Evolutionary conservation across 2,113 vertebrate species (phyloP), one percentile per base, ranked within the genome.

Genomic region (Notarius lentiginosus): DNA sequence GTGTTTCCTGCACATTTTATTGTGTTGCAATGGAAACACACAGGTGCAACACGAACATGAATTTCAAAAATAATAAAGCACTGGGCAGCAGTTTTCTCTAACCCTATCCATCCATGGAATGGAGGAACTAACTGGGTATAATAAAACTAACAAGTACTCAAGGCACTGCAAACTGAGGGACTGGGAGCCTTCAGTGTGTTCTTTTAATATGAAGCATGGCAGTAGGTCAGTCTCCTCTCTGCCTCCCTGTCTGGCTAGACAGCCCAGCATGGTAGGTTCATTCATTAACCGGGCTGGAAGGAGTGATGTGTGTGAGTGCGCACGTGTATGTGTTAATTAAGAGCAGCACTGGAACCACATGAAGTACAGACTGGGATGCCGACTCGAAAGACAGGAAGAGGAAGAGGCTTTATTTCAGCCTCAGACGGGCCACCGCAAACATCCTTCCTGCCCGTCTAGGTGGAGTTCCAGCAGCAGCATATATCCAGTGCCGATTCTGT

Each of bases 321-420:
- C 22, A 60, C 1, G 18, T 47, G 58, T 27, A 63, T 34, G 82
- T 56, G 68, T 83, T 90, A 89, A 90, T 87, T 87, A 87, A 68
- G 82, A 73, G 41, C 79, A 83, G 80, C 47, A 47, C 63, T 87
- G 79, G 88, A 89, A 89, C 88, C 89, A 89, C 85, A 90, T 88
- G 60, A 91, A 90, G 81, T 41, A 79, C 17, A 79, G 89, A 88
- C 90, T 91, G 88, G 89, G 89, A 93, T 92, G 86, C 87, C 89
- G 79, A 68, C 84, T 86, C 30, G 90, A 87, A 75, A 87, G 60
- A 63, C 84, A 90, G 91, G 91, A 94, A 93, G 90, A 91, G 94
- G 94, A 94, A 95, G 92, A 93, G 92, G 91, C 88, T 93, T 94
- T 92, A 92, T 91, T 93, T 93, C 90, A 93, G 87, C 87, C 90